Base-by-base conservation (phyloP, 1,140 invertebrate species). In the Pristionchus pacificus region DNA sequence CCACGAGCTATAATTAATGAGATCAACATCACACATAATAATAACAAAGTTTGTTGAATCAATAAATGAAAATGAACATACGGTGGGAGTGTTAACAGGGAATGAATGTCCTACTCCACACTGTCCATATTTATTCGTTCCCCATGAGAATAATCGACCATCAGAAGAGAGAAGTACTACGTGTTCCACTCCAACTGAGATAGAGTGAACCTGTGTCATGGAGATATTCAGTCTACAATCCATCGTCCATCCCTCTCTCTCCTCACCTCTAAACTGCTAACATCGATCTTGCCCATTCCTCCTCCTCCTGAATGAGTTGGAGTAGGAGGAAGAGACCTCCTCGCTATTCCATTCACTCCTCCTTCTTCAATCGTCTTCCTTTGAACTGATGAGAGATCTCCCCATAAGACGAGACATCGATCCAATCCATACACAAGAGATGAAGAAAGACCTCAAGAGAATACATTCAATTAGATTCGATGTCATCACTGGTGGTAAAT, bases 111-210 rank as follows among this genome's bases (percentile, higher is more conserved):
- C 80, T 60, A 75, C 69, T n/a, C 93, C 93, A 77, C 95, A 85
- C 85, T 96, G 93, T 0, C 93, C 92, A 78, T 88, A 87, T 19
- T 86, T 85, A 83, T 95, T 92, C 33, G 88, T 89, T 19, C 94
- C 93, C 92, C 93, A 96, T 67, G 90, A 89, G 79, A 92, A 93
- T 0, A 95, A 85, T 79, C 93, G 90, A 1, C 93, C 93, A 90
- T 92, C 93, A 79, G 91, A 89, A 74, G 91, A 93, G 1, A 95
- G 83, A 0, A 90, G 92, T 77, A 93, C 83, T 28, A 92, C 91
- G 84, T 95, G 92, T 64, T 88, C 87, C 60, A 88, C 85, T 3
- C 93, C 93, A 85, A 91, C 93, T 60, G 88, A 87, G 68, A 90
- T 88, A 3, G 71, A 55, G n/a, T 60, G 60, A 14, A 66, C 65